phyloP scores from a whole-genome alignment of 2,888 invertebrate genomes.

The Melanophora roralis region DNA sequence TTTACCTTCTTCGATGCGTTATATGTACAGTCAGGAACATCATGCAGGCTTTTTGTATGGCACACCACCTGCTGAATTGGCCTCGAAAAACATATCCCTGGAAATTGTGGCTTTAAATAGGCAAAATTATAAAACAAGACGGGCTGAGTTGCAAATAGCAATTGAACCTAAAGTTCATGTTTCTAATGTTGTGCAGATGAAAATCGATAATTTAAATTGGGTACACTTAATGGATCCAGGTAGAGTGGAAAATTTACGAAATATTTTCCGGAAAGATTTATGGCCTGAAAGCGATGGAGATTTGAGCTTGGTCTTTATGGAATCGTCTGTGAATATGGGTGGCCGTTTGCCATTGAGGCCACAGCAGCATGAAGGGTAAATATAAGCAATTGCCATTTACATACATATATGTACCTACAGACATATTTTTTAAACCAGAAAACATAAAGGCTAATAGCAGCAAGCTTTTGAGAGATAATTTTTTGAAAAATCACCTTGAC shows the following conservation, averaged over 20 bases:
- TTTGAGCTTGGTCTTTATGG: conserved; percentile 88
- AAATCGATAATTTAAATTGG: conserved; percentile 92
- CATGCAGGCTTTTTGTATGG: conserved; percentile 90
- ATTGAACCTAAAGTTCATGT: conserved; percentile 84
- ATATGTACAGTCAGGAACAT: conserved; percentile 87
- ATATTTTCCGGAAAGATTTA: conserved; percentile 85
- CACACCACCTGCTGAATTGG: conserved; percentile 83
- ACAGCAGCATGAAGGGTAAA: conserved; percentile 88
- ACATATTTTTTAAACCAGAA: too few relatives aligned
- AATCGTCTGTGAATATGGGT: conserved; percentile 90
- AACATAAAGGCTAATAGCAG: too few relatives aligned
- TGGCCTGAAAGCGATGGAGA: conserved; percentile 88
- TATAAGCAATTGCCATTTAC: background rate
- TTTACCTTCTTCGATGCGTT: conserved; percentile 90
- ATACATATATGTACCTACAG: too few relatives aligned
- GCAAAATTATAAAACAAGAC: conserved; percentile 86
- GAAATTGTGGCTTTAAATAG: conserved; percentile 88
- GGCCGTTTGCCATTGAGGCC: conserved; percentile 89
- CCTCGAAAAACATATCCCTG: conserved; percentile 79
- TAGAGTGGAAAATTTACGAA: conserved; percentile 85
- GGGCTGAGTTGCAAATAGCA: conserved; percentile 81
- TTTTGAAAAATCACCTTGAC: too few relatives aligned
- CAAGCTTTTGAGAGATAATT: too few relatives aligned
- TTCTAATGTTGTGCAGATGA: conserved; percentile 87
- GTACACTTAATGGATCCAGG: conserved; percentile 89